A percentile compares a stretch with the other conserved stretches of the same genome.
phyloP scores from a whole-genome alignment of 2,888 invertebrate species.

The Melinaea marsaeus region DNA sequence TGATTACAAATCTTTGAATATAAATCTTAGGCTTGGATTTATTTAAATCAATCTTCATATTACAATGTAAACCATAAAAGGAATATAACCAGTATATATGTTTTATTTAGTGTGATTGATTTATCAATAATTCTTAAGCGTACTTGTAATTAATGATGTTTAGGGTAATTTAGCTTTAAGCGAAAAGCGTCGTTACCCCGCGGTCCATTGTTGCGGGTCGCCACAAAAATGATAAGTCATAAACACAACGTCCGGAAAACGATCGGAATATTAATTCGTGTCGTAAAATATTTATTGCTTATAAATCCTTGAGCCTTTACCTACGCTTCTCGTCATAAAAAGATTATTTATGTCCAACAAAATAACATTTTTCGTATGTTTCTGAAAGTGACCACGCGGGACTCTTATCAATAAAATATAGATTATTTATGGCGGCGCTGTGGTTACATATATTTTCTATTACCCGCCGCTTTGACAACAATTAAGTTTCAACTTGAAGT shows the following conservation, averaged over 20 bases:
- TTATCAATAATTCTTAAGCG: no score
- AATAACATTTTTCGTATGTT: constrained; percentile 76
- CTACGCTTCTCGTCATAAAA: constrained; percentile 78
- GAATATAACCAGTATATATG: no score
- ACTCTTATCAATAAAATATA: constrained; percentile 71
- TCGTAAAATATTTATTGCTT: constrained; percentile 78
- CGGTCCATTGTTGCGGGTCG: constrained; percentile 56
- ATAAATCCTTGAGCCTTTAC: constrained; percentile 78
- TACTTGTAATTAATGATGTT: no score
- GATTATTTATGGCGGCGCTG: constrained; percentile 69
- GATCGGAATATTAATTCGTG: constrained; percentile 78
- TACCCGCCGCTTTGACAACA: constrained; percentile 26
- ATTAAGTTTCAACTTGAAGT: constrained; percentile 20
- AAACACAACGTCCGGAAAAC: constrained; percentile 77
- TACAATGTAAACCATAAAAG: no score
- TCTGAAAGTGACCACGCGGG: constrained; percentile 63
- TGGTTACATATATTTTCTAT: constrained; percentile 43
- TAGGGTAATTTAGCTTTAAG: constrained; percentile 63
- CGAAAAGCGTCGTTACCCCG: constrained; percentile 52
- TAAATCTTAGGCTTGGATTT: no score
- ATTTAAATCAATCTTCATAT: no score
- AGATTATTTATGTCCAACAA: constrained; percentile 77
- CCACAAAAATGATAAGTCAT: constrained; percentile 77
- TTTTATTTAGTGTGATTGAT: no score
- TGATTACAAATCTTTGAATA: no score